Conservation (phyloP, 2,888 invertebrate genomes). For the Keiferia lycopersicella region DNA sequence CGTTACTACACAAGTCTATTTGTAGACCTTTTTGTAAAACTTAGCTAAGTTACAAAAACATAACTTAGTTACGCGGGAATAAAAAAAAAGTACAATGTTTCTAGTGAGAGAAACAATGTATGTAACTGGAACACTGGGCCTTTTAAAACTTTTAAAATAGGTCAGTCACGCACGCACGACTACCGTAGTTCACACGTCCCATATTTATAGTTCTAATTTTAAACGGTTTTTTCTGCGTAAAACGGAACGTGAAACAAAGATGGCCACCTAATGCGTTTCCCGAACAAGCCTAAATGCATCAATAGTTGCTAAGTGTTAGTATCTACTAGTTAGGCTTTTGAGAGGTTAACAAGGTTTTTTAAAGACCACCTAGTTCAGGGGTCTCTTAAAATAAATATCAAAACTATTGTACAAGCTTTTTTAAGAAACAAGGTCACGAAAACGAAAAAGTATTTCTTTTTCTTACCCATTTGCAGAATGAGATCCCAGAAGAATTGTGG, state of each 20-base stretch:
- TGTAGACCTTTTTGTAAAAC: too few relatives aligned
- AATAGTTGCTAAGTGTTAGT: conserved; percentile 56
- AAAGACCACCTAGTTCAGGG: neutral
- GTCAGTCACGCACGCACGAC: conserved; percentile 52
- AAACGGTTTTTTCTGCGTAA: neutral
- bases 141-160: conserved; percentile 46
- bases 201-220: conserved; percentile 7
- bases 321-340: conserved; percentile 50
- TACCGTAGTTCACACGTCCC: conserved; percentile 55
- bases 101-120: neutral
- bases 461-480: conserved; percentile 7
- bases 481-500: neutral
- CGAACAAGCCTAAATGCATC: conserved; percentile 51
- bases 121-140: conserved; percentile 42
- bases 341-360: conserved; percentile 30
- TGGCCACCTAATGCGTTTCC: conserved; percentile 49
- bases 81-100: too few relatives aligned
- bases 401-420: too few relatives aligned
- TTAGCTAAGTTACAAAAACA: too few relatives aligned
- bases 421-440: too few relatives aligned
- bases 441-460: neutral
- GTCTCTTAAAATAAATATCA: too few relatives aligned
- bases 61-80: too few relatives aligned
- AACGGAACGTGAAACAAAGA: conserved; percentile 44
- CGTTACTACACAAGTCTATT: too few relatives aligned